Evolutionary conservation across 1,140 invertebrate genomes (phyloP), one percentile per base, ranked within the genome.

Genomic region (Pogonomyrmex barbatus): DNA sequence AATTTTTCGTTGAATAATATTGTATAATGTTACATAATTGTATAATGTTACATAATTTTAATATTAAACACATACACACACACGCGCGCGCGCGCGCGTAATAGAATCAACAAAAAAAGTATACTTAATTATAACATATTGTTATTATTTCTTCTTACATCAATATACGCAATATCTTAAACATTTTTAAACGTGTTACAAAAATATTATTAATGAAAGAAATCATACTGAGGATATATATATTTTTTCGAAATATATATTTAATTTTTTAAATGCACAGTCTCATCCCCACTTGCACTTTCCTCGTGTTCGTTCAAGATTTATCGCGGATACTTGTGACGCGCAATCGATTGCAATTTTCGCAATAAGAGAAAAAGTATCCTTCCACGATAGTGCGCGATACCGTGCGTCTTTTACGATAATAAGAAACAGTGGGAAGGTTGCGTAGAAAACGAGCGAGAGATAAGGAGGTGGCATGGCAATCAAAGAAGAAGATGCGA

Each of bases 341-440:
- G 30, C 56, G 45, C 24, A 24, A 75, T 83, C 79, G 33, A 45
- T 60, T 47, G 54, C 68, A 45, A 39, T 39, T 62, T 58, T 73
- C 54, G 10, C 54, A 39, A 77, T 24, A 54, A 42, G 17, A 67
- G 62, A 30, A 83, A 83, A 83, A 39, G 24, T 58, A 58, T 50
- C 50, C 14, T 30, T 50, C 54, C 30, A 50, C 54, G 10, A 3
- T 50, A 50, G 54, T n/a, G 17, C 42, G 42, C 45, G n/a, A 75
- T 82, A 47, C 12, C 12, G 24, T 24, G 14, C 52, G n/a, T 83
- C 79, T 83, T 83, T 73, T 83, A 75, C 68, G 54, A 83, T 83
- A 83, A 83, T 83, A 75, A 83, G 54, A 75, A 71, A 82, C 54
- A 62, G 39, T 36, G 12, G n/a, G 62, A 73, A 12, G 33, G n/a